A percentile compares a stretch with the other conserved stretches of the same genome.
These are phyloP conservation scores for Neodon shergylaensis DNA, from an alignment of 2,113 vertebrate genomes.

Conservation along the genomic window DNA sequence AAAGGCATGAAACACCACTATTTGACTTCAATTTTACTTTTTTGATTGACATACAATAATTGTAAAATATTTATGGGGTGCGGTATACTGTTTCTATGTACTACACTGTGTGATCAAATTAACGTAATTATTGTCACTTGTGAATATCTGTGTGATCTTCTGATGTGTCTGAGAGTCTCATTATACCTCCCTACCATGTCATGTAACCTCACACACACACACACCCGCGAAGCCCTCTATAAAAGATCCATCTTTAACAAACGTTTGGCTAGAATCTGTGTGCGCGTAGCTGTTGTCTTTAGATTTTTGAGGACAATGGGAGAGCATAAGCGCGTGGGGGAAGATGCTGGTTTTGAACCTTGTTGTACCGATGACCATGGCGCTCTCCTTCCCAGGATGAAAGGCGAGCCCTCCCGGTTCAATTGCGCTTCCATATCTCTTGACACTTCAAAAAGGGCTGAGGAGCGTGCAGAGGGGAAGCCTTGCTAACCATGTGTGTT, in stretches of 20 bases:
- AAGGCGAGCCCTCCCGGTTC: conserved; percentile 22
- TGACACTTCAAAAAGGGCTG: conserved; percentile 42
- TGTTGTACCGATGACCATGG: not conserved
- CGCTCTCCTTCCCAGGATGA: not conserved
- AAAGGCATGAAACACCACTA: not conserved
- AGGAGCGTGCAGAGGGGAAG: not conserved
- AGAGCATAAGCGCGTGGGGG: not conserved
- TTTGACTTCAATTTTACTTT: not conserved
- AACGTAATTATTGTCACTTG: not conserved
- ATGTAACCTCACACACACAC: not conserved
- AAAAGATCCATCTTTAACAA: conserved; percentile 48
- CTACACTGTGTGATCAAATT: not conserved
- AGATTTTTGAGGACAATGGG: not conserved
- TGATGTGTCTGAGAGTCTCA: not conserved
- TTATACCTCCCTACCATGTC: not conserved
- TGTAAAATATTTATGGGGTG: not conserved
- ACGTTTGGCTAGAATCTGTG: conserved; percentile 55
- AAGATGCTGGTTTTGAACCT: not conserved
- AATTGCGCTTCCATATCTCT: conserved; percentile 73
- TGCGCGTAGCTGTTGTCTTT: not conserved
- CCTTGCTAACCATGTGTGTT: conserved; percentile 70
- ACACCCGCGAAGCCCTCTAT: not conserved
- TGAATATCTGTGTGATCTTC: not conserved
- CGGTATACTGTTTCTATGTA: not conserved
- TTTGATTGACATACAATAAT: not conserved